Evolutionary conservation across 2,797 vertebrate species (phyloP).

Genomic region (Steatocranus sp.): DNA sequence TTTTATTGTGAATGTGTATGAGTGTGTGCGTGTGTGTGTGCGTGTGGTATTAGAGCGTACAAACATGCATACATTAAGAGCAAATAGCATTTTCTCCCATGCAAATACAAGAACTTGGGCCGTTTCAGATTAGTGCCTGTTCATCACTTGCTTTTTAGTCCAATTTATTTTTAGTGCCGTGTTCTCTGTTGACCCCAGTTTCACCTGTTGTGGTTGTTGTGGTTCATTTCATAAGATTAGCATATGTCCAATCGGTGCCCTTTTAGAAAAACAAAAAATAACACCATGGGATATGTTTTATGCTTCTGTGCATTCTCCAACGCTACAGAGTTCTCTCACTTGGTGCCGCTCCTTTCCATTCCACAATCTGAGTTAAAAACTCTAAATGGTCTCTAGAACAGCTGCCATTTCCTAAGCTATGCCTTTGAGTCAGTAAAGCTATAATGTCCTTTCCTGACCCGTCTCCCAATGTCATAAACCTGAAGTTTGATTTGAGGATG

Average conservation of each 20-base stretch:
- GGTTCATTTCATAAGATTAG: neutral
- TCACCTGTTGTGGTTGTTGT: neutral
- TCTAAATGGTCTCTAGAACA: neutral
- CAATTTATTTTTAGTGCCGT: neutral
- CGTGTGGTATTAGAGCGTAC: slow-evolving; percentile 26
- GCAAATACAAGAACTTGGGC: slow-evolving; percentile 29
- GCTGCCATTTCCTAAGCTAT: neutral
- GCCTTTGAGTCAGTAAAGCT: neutral
- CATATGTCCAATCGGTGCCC: neutral
- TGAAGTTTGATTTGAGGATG: slow-evolving; percentile 45
- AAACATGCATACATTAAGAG: slow-evolving; percentile 39
- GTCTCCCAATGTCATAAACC: slow-evolving; percentile 11
- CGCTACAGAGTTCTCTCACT: neutral
- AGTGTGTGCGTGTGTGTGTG: neutral
- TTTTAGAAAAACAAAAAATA: neutral
- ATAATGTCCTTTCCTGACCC: slow-evolving; percentile 17
- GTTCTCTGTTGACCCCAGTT: neutral
- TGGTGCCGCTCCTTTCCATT: neutral
- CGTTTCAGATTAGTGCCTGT: slow-evolving; percentile 25
- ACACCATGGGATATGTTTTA: neutral
- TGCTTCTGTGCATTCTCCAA: neutral
- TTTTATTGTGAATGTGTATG: slow-evolving; percentile 54
- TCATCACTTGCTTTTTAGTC: slow-evolving; percentile 15
- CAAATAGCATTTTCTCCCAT: slow-evolving; percentile 31
- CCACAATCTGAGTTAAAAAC: neutral